Conservation (phyloP, 2,797 vertebrate genomes). For the Rhynchonycteris naso region DNA sequence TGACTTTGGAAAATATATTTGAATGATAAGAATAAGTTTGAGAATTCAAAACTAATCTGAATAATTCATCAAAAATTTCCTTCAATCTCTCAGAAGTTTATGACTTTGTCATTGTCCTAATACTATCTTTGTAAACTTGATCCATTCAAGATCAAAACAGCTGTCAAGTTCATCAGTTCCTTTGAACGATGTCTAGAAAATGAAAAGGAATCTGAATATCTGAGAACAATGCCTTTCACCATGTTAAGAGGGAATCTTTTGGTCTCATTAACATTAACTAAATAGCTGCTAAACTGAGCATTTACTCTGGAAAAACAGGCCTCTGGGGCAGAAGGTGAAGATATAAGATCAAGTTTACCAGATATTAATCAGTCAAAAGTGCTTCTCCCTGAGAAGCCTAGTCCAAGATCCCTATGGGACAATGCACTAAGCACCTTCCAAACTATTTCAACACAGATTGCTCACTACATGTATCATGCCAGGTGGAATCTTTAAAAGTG, state of each 20-base stretch:
- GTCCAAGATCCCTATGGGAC: conserved; percentile 45
- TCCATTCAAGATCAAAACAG: not conserved
- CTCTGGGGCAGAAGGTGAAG: not conserved
- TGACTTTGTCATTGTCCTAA: not conserved
- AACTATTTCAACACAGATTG: conserved; percentile 66
- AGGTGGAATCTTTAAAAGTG: conserved; percentile 74
- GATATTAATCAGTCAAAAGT: conserved; percentile 56
- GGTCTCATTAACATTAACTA: not conserved
- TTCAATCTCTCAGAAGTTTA: not conserved
- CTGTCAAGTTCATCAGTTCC: not conserved
- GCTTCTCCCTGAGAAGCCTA: conserved; percentile 43
- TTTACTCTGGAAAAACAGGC: not conserved
- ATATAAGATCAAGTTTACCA: conserved; percentile 9
- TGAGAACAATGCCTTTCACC: conserved; percentile 12
- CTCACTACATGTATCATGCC: conserved; percentile 64
- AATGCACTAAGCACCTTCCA: conserved; percentile 32
- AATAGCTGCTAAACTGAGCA: not conserved
- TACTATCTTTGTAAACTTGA: not conserved
- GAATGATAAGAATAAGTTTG: not conserved
- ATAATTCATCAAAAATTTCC: conserved; percentile 23
- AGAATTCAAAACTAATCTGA: not conserved
- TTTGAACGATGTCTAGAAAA: not conserved
- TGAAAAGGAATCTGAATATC: not conserved
- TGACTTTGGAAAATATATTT: not conserved
- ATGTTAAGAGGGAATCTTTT: not conserved